phyloP scores from a whole-genome alignment of 2,888 invertebrate species.

The Mesorhabditis belari region DNA sequence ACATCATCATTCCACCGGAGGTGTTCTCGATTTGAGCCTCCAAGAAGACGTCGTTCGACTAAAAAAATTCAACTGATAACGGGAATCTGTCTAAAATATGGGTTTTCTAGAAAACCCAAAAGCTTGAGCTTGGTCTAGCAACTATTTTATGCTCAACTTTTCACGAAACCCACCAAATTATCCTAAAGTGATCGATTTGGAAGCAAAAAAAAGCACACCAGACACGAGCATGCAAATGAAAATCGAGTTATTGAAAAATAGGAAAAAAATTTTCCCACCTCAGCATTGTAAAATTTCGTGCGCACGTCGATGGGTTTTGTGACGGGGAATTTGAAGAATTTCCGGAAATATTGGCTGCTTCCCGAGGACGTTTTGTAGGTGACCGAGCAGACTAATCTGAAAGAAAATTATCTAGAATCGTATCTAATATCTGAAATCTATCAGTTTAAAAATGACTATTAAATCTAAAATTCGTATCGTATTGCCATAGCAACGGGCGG shows the following conservation, averaged over 20 bases:
- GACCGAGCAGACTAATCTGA: slow-evolving; percentile 87
- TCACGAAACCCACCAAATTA: slow-evolving; percentile 21
- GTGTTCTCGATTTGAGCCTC: slow-evolving; percentile 84
- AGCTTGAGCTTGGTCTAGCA: not conserved
- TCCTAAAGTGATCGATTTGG: slow-evolving; percentile 20
- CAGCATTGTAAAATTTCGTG: slow-evolving; percentile 91
- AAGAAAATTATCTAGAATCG: not conserved
- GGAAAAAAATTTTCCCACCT: slow-evolving; percentile 57
- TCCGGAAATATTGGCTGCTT: slow-evolving; percentile 77
- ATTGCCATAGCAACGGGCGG: no score
- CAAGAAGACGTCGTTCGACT: slow-evolving; percentile 68
- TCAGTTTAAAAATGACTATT: not conserved
- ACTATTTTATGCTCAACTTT: not conserved
- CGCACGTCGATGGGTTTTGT: slow-evolving; percentile 95
- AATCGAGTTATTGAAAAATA: slow-evolving; percentile 1
- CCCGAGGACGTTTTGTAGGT: slow-evolving; percentile 71
- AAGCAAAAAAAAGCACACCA: slow-evolving; percentile 6
- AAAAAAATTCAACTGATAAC: slow-evolving; percentile 18
- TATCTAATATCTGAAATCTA: not conserved
- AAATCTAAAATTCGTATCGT: no score
- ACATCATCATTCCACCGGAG: slow-evolving; percentile 80
- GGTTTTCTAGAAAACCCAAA: not conserved
- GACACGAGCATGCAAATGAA: slow-evolving; percentile 5
- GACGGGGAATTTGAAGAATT: slow-evolving; percentile 92
- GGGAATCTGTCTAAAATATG: not conserved